These are phyloP conservation scores for Zoanthus sociatus DNA, from an alignment of 92 coral and sea anemone genomes.

Conservation along the genomic window DNA sequence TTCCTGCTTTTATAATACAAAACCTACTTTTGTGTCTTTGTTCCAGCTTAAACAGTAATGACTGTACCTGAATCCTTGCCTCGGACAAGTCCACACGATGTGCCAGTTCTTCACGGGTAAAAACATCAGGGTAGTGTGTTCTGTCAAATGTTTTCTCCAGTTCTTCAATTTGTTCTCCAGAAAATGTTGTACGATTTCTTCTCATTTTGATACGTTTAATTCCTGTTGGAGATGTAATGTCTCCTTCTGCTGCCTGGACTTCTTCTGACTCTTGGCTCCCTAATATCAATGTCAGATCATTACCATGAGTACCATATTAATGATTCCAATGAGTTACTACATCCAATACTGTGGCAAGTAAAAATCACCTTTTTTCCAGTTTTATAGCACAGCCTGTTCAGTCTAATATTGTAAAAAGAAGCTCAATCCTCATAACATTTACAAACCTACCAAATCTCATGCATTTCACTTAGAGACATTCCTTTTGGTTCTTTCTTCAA, in stretches of 20 bases:
- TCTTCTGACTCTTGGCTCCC: conserved; percentile 87
- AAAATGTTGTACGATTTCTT: conserved; percentile 86
- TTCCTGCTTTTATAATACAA: background rate
- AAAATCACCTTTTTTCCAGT: no score
- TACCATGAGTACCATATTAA: no score
- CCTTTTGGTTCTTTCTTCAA: no score
- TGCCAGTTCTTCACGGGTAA: conserved; percentile 92
- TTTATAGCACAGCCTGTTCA: no score
- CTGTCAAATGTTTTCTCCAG: conserved; percentile 95
- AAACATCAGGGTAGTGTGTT: conserved; percentile 97
- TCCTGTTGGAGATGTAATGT: conserved; percentile 72
- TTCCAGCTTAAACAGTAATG: conserved; percentile 89
- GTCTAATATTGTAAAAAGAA: no score
- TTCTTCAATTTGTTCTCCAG: conserved; percentile 96
- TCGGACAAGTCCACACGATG: conserved; percentile 93
- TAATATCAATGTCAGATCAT: background rate
- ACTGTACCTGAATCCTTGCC: conserved; percentile 99
- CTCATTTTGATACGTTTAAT: conserved; percentile 78
- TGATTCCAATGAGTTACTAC: no score
- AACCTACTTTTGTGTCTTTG: background rate
- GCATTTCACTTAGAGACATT: no score
- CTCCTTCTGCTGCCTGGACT: conserved; percentile 64
- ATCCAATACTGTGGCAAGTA: no score
- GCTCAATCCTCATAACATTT: no score
- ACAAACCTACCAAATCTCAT: no score